phyloP scores from a whole-genome alignment of 2,888 invertebrate genomes.

The Bellardia bayeri region DNA sequence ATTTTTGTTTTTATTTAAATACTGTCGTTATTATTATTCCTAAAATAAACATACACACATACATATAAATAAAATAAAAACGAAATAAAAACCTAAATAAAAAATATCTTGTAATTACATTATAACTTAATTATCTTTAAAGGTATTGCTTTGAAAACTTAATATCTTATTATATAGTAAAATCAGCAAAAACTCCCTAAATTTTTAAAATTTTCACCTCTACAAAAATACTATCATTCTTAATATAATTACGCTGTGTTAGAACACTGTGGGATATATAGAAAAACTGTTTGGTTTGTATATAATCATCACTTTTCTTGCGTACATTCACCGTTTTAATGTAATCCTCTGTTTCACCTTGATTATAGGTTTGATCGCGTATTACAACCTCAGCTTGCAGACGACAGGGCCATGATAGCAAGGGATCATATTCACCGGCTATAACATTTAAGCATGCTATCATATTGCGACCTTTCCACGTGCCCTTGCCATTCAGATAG shows the following conservation, averaged over 20 bases:
- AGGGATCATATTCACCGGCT: slow-evolving; percentile 89
- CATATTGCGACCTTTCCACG: slow-evolving; percentile 90
- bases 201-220: slow-evolving; percentile 81
- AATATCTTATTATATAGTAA: background rate
- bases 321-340: slow-evolving; percentile 87
- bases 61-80: slow-evolving; percentile 11
- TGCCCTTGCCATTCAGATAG: slow-evolving; percentile 90
- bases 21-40: slow-evolving; percentile 36
- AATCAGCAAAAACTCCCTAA: background rate
- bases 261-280: slow-evolving; percentile 83
- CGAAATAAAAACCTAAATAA: slow-evolving; percentile 5
- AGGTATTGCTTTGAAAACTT: too few species aligned
- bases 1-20: slow-evolving; percentile 39
- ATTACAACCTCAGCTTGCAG: slow-evolving; percentile 88
- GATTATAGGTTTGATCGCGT: slow-evolving; percentile 86
- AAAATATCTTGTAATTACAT: slow-evolving; percentile 1
- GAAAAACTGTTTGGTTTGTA: slow-evolving; percentile 83
- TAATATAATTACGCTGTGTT: slow-evolving; percentile 80
- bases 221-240: slow-evolving; percentile 82
- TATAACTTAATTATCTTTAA: background rate
- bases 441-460: slow-evolving; percentile 89
- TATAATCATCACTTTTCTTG: slow-evolving; percentile 84
- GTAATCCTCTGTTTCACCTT: slow-evolving; percentile 86
- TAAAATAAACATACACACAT: slow-evolving; percentile 29
- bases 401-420: slow-evolving; percentile 90